Base-by-base conservation (phyloP, 2,888 invertebrate genomes). In the Eudemis profundana region DNA sequence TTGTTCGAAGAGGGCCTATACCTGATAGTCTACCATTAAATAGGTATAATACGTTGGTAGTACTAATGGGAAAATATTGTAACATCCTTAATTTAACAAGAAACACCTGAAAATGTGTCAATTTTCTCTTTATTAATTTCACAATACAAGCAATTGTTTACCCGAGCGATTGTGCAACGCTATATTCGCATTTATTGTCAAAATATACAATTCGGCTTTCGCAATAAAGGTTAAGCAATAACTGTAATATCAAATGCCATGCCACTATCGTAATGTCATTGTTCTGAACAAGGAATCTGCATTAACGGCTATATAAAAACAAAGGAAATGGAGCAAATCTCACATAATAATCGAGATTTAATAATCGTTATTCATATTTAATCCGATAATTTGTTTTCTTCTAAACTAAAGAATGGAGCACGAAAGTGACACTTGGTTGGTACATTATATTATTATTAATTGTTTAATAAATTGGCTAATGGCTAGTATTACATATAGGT, bases 201-300 rank as follows among this genome's bases (percentile, higher is more conserved):
- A 60, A 56, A 68, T 70, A 67, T 65, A n/a, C n/a, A 68, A 67
- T 71, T 69, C 61, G 29, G 56, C 67, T 70, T 68, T 70, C 66
- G 68, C 68, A 69, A 38, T 53, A 73, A 62, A 72, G 67, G 72
- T 82, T 78, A 68, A 69, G 75, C 74, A 81, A 78, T 69, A 66
- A 47, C 17, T 66, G 29, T 65, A 40, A 61, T 73, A 78, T 71
- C 63, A 56, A 49, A 66, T 64, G n/a, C n/a, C 72, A 73, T 79
- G 78, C 72, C 77, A 77, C 71, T 74, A 74, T 72, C 74, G 69
- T 70, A 54, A 75, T 69, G 67, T 72, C 73, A 81, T 81, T 81
- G 79, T 79, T 72, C 71, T 74, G 74, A 70, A 72, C 38, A 38
- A 40, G 47, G 21, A 53, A 60, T 27, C 8, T 44, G 53, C 60